A percentile compares a stretch with the other conserved stretches of the same genome.
These are phyloP conservation scores for Gorsachius magnificus DNA, from an alignment of 2,797 vertebrate species.

Conservation along the genomic window DNA sequence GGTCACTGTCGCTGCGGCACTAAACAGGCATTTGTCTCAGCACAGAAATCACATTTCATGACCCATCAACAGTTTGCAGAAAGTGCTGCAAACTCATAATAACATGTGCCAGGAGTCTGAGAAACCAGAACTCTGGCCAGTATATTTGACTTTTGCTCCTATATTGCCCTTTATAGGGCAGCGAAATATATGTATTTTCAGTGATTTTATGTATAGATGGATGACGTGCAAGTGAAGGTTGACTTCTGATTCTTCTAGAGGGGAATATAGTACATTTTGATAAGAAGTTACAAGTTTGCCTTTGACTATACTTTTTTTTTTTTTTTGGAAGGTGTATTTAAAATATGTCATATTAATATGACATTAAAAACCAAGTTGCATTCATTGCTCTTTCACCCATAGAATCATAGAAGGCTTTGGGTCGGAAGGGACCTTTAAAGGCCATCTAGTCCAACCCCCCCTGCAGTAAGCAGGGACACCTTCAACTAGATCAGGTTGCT, in stretches of 20 bases:
- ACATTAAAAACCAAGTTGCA: background rate
- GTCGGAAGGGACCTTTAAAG: too few species aligned
- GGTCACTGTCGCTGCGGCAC: accelerated
- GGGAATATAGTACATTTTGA: background rate
- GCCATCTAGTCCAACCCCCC: too few species aligned
- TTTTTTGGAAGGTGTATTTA: background rate
- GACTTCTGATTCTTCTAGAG: background rate
- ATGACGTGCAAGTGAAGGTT: background rate
- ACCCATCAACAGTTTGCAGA: background rate
- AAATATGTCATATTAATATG: background rate
- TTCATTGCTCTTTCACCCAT: background rate
- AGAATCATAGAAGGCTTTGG: background rate
- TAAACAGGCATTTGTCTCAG: accelerated
- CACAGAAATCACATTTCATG: background rate
- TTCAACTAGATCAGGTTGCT: too few species aligned
- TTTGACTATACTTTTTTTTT: background rate
- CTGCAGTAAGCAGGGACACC: too few species aligned
- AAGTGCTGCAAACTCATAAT: background rate
- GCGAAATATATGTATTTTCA: background rate
- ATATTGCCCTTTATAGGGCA: background rate
- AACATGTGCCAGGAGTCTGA: background rate
- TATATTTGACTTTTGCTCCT: background rate
- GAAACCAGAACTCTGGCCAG: background rate
- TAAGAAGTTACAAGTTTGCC: background rate
- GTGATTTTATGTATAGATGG: background rate